Evolutionary conservation across 2,113 vertebrate species (phyloP).

Genomic region (Hemiprocne comata): DNA sequence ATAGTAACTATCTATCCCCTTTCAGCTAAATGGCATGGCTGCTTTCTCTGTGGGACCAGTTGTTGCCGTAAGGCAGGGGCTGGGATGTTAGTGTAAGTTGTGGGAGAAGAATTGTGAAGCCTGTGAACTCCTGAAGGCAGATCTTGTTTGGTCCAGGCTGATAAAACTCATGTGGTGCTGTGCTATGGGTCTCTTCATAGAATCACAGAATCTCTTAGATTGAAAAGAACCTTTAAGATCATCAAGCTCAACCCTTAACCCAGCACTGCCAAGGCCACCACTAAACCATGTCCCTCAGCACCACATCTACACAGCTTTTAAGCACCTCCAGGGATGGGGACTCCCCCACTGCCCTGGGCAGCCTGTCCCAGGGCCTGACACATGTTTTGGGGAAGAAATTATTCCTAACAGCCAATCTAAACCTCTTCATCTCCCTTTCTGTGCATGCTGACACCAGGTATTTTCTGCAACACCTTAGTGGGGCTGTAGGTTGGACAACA

Average conservation of each 20-base stretch:
- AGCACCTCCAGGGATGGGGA: no score
- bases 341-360: no score
- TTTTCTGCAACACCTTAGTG: rapidly evolving
- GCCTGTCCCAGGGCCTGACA: no score
- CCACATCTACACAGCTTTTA: no score
- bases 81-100: background rate
- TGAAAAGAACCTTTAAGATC: no score
- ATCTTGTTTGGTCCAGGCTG: background rate
- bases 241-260: no score
- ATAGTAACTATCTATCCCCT: background rate
- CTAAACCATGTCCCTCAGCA: no score
- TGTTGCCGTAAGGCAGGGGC: background rate
- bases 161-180: background rate
- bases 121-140: background rate
- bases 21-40: background rate
- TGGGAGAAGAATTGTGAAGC: background rate
- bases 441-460: background rate
- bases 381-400: no score
- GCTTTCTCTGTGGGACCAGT: background rate
- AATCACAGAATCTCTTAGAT: no score
- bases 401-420: no score
- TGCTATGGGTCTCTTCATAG: background rate
- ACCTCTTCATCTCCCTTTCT: background rate
- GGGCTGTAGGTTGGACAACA: background rate
- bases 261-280: no score